Conservation (phyloP, 2,113 vertebrate species). For the Psittacula cyanocephala region DNA sequence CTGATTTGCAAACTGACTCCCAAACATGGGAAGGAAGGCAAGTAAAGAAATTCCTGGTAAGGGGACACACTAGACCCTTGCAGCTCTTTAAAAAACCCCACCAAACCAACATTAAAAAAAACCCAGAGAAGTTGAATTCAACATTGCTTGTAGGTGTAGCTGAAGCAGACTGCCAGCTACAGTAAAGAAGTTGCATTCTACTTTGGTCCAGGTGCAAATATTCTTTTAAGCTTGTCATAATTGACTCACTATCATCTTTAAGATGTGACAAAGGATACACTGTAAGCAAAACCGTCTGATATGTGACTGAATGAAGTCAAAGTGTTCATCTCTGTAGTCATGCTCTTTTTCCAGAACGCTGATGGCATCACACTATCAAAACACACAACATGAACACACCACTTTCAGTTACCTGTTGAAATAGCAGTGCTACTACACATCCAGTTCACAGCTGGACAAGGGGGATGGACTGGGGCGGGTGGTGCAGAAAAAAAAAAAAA, state of each 20-base stretch:
- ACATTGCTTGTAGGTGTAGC: neutral
- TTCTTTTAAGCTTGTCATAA: neutral
- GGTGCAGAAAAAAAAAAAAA: neutral
- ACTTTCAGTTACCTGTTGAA: neutral
- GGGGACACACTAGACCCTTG: neutral
- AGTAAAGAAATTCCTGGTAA: neutral
- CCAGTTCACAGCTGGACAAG: neutral
- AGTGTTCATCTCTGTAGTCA: conserved; percentile 98
- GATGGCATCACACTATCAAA: conserved; percentile 93
- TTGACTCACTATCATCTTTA: neutral
- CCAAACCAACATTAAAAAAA: neutral
- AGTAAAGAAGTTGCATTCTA: neutral
- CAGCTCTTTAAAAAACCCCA: neutral
- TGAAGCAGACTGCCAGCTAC: neutral
- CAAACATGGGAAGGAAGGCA: neutral
- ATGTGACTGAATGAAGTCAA: conserved; percentile 97
- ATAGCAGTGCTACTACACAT: neutral
- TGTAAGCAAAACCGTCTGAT: conserved; percentile 95
- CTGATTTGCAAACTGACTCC: neutral
- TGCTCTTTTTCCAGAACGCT: conserved; percentile 96
- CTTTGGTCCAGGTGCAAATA: neutral
- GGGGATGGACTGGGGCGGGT: neutral
- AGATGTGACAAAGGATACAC: conserved; percentile 86
- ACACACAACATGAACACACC: conserved; percentile 13
- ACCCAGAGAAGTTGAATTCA: neutral